A percentile compares a stretch with the other conserved stretches of the same genome.
Evolutionary conservation across 2,888 invertebrate genomes (phyloP).

Genomic region (Tinea pellionella): DNA sequence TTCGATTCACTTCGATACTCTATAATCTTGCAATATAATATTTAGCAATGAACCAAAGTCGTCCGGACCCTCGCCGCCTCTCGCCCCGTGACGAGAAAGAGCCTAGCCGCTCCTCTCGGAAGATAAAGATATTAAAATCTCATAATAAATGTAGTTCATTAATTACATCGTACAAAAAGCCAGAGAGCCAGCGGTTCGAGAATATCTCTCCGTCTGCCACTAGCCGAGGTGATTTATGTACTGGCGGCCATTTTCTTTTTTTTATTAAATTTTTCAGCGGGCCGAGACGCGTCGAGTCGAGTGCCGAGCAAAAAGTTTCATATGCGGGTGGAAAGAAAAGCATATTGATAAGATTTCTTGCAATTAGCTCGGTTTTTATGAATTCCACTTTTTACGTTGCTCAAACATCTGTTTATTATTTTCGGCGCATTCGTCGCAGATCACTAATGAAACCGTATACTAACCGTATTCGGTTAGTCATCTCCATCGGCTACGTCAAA

Average conservation of each 20-base stretch:
- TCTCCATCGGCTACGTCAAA: too few relatives aligned
- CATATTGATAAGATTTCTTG: slow-evolving; percentile 47
- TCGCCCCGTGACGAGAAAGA: too few relatives aligned
- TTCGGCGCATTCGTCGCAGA: too few relatives aligned
- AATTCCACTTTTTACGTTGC: background rate
- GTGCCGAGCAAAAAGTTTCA: slow-evolving; percentile 39
- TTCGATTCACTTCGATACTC: too few relatives aligned
- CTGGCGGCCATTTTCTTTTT: slow-evolving; percentile 41
- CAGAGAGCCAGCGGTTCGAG: background rate
- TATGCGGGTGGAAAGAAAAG: slow-evolving; percentile 31
- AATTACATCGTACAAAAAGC: background rate
- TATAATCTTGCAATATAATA: too few relatives aligned
- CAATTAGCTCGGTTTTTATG: slow-evolving; percentile 16
- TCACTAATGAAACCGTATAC: too few relatives aligned
- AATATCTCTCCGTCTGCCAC: slow-evolving; percentile 25
- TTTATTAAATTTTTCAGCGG: slow-evolving; percentile 29
- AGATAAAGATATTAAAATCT: slow-evolving; percentile 2
- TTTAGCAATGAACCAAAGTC: too few relatives aligned
- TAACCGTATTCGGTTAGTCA: too few relatives aligned
- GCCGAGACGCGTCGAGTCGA: slow-evolving; percentile 34
- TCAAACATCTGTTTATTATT: too few relatives aligned
- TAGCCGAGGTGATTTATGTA: slow-evolving; percentile 55
- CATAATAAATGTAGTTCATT: slow-evolving; percentile 9
- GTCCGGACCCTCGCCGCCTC: too few relatives aligned
- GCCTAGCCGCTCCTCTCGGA: background rate